A percentile compares a stretch with the other conserved stretches of the same genome.
Evolutionary conservation across 2,113 vertebrate species (phyloP).

Genomic region (Loxodonta africana): DNA sequence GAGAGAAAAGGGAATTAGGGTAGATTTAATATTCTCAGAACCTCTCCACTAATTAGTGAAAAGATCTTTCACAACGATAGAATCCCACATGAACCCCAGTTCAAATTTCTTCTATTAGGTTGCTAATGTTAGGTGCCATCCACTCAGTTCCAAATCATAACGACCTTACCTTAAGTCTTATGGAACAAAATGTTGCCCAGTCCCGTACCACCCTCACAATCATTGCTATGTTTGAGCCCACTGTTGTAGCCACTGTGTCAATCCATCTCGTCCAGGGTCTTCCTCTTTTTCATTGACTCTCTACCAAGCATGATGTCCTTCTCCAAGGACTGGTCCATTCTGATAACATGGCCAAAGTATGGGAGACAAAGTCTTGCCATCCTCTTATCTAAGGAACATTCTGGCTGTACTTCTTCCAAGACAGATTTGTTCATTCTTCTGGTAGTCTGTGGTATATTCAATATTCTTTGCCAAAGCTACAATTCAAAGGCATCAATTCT

Average conservation of each 20-base stretch:
- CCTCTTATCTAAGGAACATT: too few species aligned
- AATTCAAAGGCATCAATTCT: too few species aligned
- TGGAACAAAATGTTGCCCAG: background rate
- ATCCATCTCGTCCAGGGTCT: background rate
- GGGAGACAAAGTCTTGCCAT: too few species aligned
- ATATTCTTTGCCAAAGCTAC: too few species aligned
- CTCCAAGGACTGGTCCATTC: background rate
- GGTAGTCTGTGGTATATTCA: too few species aligned
- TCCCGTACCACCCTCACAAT: background rate
- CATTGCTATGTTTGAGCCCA: background rate
- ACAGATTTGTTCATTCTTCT: too few species aligned
- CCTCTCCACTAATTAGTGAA: background rate
- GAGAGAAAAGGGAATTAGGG: background rate
- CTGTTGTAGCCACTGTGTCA: background rate
- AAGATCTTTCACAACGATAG: background rate
- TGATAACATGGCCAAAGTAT: background rate
- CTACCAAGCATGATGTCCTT: background rate
- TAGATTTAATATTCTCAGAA: slow-evolving; percentile 19
- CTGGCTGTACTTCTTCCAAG: too few species aligned
- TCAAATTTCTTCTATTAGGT: slow-evolving; percentile 22
- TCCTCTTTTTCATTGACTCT: background rate
- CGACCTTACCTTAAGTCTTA: background rate
- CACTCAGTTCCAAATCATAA: background rate
- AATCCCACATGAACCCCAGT: background rate
- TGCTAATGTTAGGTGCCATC: background rate